Evolutionary conservation across 2,888 invertebrate genomes (phyloP).

Genomic region (Rhodophaea formosa): DNA sequence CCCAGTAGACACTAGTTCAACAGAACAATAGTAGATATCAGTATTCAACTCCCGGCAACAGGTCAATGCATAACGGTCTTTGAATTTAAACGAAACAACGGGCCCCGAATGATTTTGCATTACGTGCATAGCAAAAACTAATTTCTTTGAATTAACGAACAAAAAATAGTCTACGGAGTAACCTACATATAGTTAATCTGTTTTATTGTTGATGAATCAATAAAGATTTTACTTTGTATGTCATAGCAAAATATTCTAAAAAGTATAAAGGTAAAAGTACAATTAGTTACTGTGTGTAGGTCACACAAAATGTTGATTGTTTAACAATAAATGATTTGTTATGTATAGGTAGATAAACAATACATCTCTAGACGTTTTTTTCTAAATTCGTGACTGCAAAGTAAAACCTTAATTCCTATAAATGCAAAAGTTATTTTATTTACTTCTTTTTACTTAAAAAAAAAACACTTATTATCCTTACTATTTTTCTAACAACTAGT

Average conservation of each 20-base stretch:
- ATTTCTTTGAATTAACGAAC: background rate
- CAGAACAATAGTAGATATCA: conserved; percentile 8
- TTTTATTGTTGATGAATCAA: background rate
- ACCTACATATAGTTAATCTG: background rate
- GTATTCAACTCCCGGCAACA: conserved; percentile 9
- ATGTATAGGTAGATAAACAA: too few species aligned
- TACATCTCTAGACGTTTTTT: too few species aligned
- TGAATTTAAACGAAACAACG: conserved; percentile 10
- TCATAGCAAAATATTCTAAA: too few species aligned
- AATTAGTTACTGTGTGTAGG: background rate
- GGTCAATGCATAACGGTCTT: conserved; percentile 11
- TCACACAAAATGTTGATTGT: too few species aligned
- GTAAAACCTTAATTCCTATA: too few species aligned
- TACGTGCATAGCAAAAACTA: background rate
- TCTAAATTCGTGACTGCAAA: too few species aligned
- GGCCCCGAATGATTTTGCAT: background rate
- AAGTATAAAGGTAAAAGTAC: too few species aligned
- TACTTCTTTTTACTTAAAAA: too few species aligned
- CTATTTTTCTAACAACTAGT: too few species aligned
- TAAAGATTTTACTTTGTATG: background rate
- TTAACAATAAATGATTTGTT: too few species aligned
- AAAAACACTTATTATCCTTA: too few species aligned
- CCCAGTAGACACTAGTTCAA: background rate
- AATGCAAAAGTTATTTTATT: too few species aligned
- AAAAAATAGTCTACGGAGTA: background rate